Conservation (phyloP, 2,888 invertebrate species). For the Aporophyla lueneburgensis region DNA sequence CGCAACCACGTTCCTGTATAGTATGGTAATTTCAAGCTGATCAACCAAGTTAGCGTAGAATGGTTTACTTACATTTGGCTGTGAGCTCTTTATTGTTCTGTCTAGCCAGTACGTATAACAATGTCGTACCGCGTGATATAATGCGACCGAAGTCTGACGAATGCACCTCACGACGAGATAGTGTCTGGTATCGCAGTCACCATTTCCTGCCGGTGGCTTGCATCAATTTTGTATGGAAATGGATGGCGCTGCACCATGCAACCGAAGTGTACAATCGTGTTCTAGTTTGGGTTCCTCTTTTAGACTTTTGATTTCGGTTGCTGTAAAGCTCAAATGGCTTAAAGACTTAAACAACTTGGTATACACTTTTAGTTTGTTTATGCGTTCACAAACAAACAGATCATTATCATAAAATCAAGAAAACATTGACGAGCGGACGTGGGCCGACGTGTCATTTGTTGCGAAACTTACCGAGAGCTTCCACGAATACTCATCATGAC, state of each 20-base stretch:
- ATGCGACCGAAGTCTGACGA: conserved; percentile 70
- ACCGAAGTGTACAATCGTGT: conserved; percentile 69
- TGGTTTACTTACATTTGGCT: conserved; percentile 50
- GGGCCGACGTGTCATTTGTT: conserved; percentile 73
- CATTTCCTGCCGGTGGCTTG: conserved; percentile 75
- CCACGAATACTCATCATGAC: conserved; percentile 78
- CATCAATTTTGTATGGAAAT: conserved; percentile 83
- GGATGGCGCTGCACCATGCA: conserved; percentile 72
- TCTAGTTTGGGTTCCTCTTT: conserved; percentile 35
- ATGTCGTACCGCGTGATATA: conserved; percentile 72
- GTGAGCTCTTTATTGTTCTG: conserved; percentile 50
- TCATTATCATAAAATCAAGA: conserved; percentile 59
- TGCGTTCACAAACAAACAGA: conserved; percentile 31
- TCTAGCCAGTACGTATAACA: conserved; percentile 51
- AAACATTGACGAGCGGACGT: conserved; percentile 75
- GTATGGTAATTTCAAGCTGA: conserved; percentile 52
- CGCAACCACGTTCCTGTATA: conserved; percentile 42
- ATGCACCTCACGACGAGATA: conserved; percentile 73
- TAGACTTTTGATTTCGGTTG: conserved; percentile 29
- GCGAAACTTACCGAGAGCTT: conserved; percentile 77
- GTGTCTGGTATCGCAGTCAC: conserved; percentile 75
- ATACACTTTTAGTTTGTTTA: conserved; percentile 10
- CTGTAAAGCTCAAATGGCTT: neutral
- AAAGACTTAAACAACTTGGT: neutral
- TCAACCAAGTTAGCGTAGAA: conserved; percentile 39